Evolutionary conservation across 2,797 vertebrate genomes (phyloP).

Genomic region (Spondyliosoma cantharus): DNA sequence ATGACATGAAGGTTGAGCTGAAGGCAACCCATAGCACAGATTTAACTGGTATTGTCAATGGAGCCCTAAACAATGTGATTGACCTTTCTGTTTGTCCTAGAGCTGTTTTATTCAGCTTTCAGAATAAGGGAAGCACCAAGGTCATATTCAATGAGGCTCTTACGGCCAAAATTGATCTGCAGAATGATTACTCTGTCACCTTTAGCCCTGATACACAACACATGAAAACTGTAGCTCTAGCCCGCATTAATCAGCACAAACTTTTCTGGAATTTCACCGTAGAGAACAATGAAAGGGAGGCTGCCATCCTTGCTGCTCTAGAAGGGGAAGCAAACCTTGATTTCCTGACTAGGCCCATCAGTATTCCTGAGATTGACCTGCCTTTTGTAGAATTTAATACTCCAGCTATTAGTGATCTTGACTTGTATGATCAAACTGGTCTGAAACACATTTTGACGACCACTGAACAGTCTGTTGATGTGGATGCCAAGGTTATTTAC

Average conservation of each 20-base stretch:
- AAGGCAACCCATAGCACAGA: slow-evolving; percentile 64
- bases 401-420: slow-evolving; percentile 82
- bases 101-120: slow-evolving; percentile 5
- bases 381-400: slow-evolving; percentile 79
- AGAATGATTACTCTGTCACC: slow-evolving; percentile 36
- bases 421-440: slow-evolving; percentile 87
- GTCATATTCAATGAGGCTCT: slow-evolving; percentile 5
- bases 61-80: slow-evolving; percentile 77
- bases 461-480: slow-evolving; percentile 87
- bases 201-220: background rate
- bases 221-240: slow-evolving; percentile 17
- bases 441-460: slow-evolving; percentile 87
- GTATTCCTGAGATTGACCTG: slow-evolving; percentile 84
- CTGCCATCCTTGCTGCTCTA: slow-evolving; percentile 78
- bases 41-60: slow-evolving; percentile 74
- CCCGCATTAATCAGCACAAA: slow-evolving; percentile 17
- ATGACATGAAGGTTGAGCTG: slow-evolving; percentile 80
- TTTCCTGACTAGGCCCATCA: slow-evolving; percentile 86
- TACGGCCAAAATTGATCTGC: slow-evolving; percentile 25
- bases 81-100: slow-evolving; percentile 59
- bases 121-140: slow-evolving; percentile 30
- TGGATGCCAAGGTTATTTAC: slow-evolving; percentile 86
- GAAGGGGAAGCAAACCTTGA: slow-evolving; percentile 90
- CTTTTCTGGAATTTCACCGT: slow-evolving; percentile 62
- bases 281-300: slow-evolving; percentile 83